Conservation (phyloP, 2,888 invertebrate genomes). For the Megaustenia siamemsis region DNA sequence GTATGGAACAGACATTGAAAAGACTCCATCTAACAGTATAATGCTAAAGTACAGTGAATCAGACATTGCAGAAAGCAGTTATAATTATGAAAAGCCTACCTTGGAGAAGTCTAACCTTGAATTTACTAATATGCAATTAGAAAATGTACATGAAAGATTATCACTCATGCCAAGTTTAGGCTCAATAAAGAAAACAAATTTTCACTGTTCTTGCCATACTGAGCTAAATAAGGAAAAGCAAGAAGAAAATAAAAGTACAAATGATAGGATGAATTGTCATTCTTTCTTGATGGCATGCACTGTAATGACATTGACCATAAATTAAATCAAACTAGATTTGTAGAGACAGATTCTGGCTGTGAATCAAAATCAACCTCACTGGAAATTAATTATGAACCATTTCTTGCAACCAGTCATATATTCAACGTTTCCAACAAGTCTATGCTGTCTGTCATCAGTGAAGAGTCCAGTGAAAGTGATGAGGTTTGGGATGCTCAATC, state of each 20-base stretch:
- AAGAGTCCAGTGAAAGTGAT: slow-evolving; percentile 36
- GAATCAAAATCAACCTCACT: neutral
- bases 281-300: neutral
- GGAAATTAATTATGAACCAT: slow-evolving; percentile 45
- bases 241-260: neutral
- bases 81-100: neutral
- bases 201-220: neutral
- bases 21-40: no score
- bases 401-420: neutral
- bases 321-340: neutral
- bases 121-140: neutral
- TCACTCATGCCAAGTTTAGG: neutral
- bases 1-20: neutral
- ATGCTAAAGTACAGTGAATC: neutral
- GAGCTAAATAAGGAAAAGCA: neutral
- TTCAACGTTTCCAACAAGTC: neutral
- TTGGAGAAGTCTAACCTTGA: neutral
- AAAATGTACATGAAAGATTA: neutral
- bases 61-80: neutral
- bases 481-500: neutral
- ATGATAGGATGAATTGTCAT: neutral
- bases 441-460: slow-evolving; percentile 30
- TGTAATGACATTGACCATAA: neutral
- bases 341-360: neutral
- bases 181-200: neutral